phyloP scores from a whole-genome alignment of 2,797 vertebrate genomes.

The Emys orbicularis region DNA sequence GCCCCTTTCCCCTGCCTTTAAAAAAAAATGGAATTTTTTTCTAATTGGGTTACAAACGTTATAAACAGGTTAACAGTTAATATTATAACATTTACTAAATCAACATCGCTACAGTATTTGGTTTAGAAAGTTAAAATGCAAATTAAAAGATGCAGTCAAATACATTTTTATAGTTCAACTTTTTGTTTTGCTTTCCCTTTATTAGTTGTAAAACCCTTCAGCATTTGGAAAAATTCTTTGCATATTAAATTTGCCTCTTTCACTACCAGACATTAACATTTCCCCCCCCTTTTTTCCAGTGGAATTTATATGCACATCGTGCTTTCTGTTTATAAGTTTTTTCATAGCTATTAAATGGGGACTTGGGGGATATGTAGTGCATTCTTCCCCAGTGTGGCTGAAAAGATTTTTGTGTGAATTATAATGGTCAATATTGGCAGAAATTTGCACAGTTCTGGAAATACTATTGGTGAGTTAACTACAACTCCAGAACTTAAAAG shows the following conservation, averaged over 20 bases:
- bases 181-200: not conserved
- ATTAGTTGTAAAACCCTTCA: not conserved
- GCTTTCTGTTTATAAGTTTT: not conserved
- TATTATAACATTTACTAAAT: not conserved
- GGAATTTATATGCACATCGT: not conserved
- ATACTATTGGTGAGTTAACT: not conserved
- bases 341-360: not conserved
- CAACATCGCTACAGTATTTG: not conserved
- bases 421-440: not conserved
- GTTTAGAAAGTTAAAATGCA: not conserved
- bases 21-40: not conserved
- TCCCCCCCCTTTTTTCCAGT: not conserved
- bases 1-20: not conserved
- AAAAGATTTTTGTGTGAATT: not conserved
- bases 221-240: not conserved
- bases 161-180: not conserved
- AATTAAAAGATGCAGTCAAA: not conserved
- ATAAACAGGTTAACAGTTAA: not conserved
- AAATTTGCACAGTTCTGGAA: not conserved
- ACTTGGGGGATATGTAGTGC: not conserved
- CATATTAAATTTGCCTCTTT: not conserved
- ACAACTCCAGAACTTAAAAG: not conserved
- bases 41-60: not conserved
- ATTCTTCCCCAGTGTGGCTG: not conserved
- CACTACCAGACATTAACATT: not conserved